Base-by-base conservation (phyloP, 2,113 vertebrate species). In the Ramphastos sulfuratus region DNA sequence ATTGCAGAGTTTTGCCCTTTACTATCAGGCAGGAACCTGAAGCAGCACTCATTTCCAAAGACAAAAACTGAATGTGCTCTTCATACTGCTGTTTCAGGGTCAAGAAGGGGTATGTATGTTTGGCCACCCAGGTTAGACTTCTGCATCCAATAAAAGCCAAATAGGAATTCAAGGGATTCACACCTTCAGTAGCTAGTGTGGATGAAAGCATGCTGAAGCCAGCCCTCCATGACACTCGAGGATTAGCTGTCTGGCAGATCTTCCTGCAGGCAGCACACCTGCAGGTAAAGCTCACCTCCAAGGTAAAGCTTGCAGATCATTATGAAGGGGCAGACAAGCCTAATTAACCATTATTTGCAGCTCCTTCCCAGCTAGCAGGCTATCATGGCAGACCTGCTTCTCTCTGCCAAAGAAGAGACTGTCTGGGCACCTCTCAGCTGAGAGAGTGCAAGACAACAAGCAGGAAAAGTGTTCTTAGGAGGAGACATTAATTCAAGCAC, bases 1-100 rank as follows among this genome's bases (percentile, higher is more conserved):
- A 39, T 54, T 81, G 59, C 70, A 63, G 66, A 69, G 25, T 33
- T 84, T 39, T 84, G 20, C n/a, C 70, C 44, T 81, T 78, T 55
- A 44, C 11, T 79, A 60, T 59, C 73, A 81, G 33, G 5, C 66
- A 89, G 55, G n/a, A 90, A 59, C 60, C 39, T 69, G 50, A 65
- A 73, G 55, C 56, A 79, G 59, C 19, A 27, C n/a, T 63, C 4
- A 17, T 78, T 88, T 88, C 35, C 44, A 58, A n/a, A 80, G 58
- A 69, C 33, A 39, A 88, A 83, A 83, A 25, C 9, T 21, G 67
- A 48, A 15, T 52, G 10, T 0, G 0, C 10, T 52, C 31, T 18
- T 63, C 44, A 2, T 25, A 35, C 59, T 82, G 23, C 61, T 44
- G 63, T 11, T 66, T 70, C 16, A 59, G 46, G 50, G 60, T 89